phyloP scores from a whole-genome alignment of 23 tunicate species.

The Trididemnum nubilum region DNA sequence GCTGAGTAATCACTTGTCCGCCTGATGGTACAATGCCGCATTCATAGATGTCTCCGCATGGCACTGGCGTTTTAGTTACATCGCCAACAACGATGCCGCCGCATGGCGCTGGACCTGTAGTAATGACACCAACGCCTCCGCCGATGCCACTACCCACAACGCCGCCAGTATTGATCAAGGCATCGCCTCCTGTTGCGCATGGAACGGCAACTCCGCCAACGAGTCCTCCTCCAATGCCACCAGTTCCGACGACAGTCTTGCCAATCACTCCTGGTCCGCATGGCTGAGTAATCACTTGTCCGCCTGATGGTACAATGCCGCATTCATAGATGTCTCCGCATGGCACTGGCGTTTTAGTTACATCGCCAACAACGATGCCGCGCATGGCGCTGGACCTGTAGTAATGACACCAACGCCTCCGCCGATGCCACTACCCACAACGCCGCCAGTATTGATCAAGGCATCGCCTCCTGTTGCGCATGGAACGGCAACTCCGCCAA shows the following conservation, averaged over 20 bases:
- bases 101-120: neutral
- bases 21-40: constrained; percentile 3
- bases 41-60: constrained; percentile 1
- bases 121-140: neutral
- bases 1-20: neutral
- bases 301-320: neutral
- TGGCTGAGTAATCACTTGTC: neutral
- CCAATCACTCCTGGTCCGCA: constrained; percentile 4
- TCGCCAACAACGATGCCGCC: constrained; percentile 1
- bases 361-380: neutral
- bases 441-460: neutral
- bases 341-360: neutral
- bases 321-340: constrained; percentile 1
- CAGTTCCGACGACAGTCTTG: neutral
- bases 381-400: neutral
- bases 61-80: neutral
- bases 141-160: neutral
- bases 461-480: constrained; percentile 14
- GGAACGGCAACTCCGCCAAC: constrained; percentile 13
- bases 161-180: neutral
- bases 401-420: neutral
- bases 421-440: constrained; percentile 11
- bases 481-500: constrained; percentile 12
- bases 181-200: constrained; percentile 13
- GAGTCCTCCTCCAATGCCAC: constrained; percentile 1